A percentile compares a stretch with the other conserved stretches of the same genome.
Evolutionary conservation across 1,140 invertebrate species (phyloP).

Genomic region (Cheumatopsyche charites): DNA sequence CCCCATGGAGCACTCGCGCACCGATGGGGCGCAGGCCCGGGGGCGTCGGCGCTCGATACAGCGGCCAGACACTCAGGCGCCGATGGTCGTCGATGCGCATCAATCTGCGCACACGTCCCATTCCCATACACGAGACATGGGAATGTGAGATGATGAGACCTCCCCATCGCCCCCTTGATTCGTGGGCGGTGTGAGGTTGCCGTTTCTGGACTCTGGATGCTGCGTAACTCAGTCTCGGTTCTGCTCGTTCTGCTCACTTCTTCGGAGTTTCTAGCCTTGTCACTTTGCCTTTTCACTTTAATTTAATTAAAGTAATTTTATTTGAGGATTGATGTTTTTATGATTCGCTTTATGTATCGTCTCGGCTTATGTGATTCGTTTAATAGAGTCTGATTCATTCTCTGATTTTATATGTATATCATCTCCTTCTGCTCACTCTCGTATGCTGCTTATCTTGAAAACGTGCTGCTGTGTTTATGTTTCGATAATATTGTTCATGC

Average conservation of each 20-base stretch:
- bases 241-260: neutral
- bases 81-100: conserved; percentile 11
- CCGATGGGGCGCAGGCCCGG: neutral
- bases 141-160: too few relatives aligned
- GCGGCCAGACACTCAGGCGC: conserved; percentile 36
- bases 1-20: neutral
- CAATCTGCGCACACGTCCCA: conserved; percentile 23
- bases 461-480: too few relatives aligned
- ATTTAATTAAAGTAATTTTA: neutral
- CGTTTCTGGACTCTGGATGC: too few relatives aligned
- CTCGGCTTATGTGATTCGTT: neutral
- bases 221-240: too few relatives aligned
- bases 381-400: too few relatives aligned
- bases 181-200: neutral
- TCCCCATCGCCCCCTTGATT: neutral
- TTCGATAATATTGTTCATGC: too few relatives aligned
- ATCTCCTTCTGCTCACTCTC: too few relatives aligned
- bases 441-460: too few relatives aligned
- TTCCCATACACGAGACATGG: neutral
- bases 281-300: neutral
- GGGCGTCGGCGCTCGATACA: conserved; percentile 19
- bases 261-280: neutral
- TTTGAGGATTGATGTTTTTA: neutral
- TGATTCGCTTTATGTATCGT: neutral
- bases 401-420: too few relatives aligned